These are phyloP conservation scores for Andricus grossulariae DNA, from an alignment of 1,140 invertebrate species.

Conservation along the genomic window DNA sequence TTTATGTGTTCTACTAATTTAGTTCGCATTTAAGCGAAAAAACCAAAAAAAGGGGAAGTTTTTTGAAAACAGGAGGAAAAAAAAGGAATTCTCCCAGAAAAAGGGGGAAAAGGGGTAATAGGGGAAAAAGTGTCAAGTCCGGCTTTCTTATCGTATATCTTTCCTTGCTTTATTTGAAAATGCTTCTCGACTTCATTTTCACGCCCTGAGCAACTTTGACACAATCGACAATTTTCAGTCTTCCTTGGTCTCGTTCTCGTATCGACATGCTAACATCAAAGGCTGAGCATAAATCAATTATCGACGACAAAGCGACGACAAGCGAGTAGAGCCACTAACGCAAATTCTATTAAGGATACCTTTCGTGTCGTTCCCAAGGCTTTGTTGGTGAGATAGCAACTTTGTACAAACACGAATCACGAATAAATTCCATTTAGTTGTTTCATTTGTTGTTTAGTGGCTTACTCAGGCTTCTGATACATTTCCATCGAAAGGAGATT, in stretches of 20 bases:
- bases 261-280: conserved; percentile 16
- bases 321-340: conserved; percentile 18
- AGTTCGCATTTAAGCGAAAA: too few species aligned
- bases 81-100: too few species aligned
- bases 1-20: too few species aligned
- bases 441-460: neutral
- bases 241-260: neutral
- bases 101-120: too few species aligned
- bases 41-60: too few species aligned
- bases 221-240: conserved; percentile 6
- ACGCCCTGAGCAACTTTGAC: neutral
- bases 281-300: conserved; percentile 28
- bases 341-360: conserved; percentile 27
- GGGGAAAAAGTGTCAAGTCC: too few species aligned
- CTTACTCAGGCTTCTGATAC: neutral
- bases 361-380: conserved; percentile 11
- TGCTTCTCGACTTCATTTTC: neutral
- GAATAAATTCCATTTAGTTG: neutral
- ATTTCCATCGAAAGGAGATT: neutral
- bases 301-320: conserved; percentile 27
- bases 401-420: neutral
- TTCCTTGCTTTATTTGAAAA: neutral
- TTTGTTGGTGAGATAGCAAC: conserved; percentile 7
- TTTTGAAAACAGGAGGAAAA: too few species aligned
- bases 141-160: neutral